A percentile compares a stretch with the other conserved stretches of the same genome.
Evolutionary conservation across 2,888 invertebrate species (phyloP).

Genomic region (Mesorhabditis sp.): DNA sequence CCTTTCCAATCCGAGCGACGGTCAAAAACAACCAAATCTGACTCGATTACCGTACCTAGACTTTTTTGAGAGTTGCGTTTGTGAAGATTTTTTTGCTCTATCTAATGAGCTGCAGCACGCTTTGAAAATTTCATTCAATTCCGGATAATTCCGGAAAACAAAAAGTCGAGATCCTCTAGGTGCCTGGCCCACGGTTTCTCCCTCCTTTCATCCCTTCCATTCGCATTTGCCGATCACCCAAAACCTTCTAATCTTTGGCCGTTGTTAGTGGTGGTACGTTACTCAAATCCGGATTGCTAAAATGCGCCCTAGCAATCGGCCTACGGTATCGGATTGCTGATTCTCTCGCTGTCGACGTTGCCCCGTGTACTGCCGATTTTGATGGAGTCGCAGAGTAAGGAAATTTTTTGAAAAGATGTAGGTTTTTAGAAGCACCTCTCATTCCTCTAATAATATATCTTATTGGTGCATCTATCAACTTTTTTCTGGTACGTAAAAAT

Average conservation of each 20-base stretch:
- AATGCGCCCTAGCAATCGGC: slow-evolving; percentile 47
- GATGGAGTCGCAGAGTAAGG: slow-evolving; percentile 21
- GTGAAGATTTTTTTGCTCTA: too few relatives aligned
- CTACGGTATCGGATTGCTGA: slow-evolving; percentile 53
- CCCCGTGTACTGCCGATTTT: slow-evolving; percentile 35
- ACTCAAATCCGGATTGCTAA: neutral
- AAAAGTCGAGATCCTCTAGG: slow-evolving; percentile 21
- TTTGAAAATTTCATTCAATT: too few relatives aligned
- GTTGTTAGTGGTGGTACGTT: slow-evolving; percentile 43
- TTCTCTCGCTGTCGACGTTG: slow-evolving; percentile 47
- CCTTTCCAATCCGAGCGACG: too few relatives aligned
- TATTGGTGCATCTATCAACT: slow-evolving; percentile 46
- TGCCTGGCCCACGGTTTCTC: slow-evolving; percentile 45
- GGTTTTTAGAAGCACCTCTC: slow-evolving; percentile 34
- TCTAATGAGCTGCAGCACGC: too few relatives aligned
- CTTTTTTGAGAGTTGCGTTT: too few relatives aligned
- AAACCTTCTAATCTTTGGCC: slow-evolving; percentile 49
- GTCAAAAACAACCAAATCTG: too few relatives aligned
- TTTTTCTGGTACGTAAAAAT: slow-evolving; percentile 39
- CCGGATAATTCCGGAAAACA: too few relatives aligned
- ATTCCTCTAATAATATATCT: slow-evolving; percentile 42
- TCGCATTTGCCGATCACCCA: slow-evolving; percentile 44
- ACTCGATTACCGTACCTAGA: too few relatives aligned
- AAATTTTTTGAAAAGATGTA: slow-evolving; percentile 23
- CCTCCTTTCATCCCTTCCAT: slow-evolving; percentile 45